Evolutionary conservation across 2,113 vertebrate species (phyloP), one percentile per base, ranked within the genome.

Genomic region (Grammomys dolichurus): DNA sequence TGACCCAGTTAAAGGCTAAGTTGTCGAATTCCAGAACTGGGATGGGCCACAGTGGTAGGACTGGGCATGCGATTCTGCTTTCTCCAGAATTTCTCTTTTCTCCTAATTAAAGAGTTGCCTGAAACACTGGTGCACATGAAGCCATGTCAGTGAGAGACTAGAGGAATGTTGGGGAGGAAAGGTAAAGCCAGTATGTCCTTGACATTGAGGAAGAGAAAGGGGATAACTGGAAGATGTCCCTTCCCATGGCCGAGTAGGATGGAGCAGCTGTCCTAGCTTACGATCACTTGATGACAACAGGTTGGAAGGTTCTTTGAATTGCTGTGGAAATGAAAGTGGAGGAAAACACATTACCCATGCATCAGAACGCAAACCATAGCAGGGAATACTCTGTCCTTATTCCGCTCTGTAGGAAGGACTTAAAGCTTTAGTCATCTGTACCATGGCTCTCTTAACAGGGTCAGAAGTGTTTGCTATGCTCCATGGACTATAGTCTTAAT

Each of bases 61-160:
- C 77, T 89, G 19, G 5, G 69, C 70, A 87, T 58, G 58, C 8
- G 72, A 80, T 40, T 48, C 19, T 94, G 81, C 70, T 90, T 92
- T 78, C 75, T 43, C 22, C 54, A 54, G 72, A 48, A 31, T 51
- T 91, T 89, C 75, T 84, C 67, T 92, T 90, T 87, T 40, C 89
- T 93, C 43, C 90, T 95, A 84, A 82, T 95, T 77, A 88, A 80
- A 56, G 60, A 48, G 90, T 51, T 63, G 22, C 46, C 93, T 72
- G 36, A 56, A 40, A 70, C 36, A 4, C 51, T 69, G 72, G 33
- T 81, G 33, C n/a, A 28, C 60, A 22, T 6, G 36, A 65, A 95
- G 84, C n/a, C 87, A 75, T 40, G n/a, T 20, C 17, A 26, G 24
- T 24, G 72, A 92, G 90, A 92, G 60, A n/a, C 31, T 36, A 7